Evolutionary conservation across 2,113 vertebrate genomes (phyloP).

Genomic region (Colinus virginianus): DNA sequence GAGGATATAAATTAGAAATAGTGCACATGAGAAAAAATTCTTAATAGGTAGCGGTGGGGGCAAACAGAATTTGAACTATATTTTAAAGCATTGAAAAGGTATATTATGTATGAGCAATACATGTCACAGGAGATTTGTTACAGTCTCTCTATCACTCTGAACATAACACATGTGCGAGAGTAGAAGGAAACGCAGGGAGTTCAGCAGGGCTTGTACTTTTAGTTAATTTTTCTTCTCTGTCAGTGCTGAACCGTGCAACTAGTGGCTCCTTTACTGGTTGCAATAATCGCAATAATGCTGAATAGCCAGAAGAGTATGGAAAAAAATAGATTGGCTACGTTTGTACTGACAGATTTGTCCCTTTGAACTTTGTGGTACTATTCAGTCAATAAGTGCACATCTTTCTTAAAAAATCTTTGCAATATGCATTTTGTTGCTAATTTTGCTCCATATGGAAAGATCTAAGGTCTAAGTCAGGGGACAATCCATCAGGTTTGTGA

Average conservation of each 20-base stretch:
- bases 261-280: background rate
- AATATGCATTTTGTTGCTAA: background rate
- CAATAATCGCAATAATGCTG: background rate
- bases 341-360: background rate
- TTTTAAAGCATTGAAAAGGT: background rate
- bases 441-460: background rate
- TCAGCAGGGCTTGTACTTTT: background rate
- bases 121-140: background rate
- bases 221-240: background rate
- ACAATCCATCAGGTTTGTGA: background rate
- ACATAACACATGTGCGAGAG: background rate
- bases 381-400: background rate
- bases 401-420: background rate
- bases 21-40: background rate
- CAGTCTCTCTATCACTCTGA: background rate
- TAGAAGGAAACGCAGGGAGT: background rate
- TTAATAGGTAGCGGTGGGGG: background rate
- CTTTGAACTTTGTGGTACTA: background rate
- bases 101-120: background rate
- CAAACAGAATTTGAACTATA: background rate
- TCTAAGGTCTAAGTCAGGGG: background rate
- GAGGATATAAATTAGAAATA: background rate
- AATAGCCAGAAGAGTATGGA: background rate
- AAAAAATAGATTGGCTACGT: background rate
- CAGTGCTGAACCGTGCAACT: background rate